Evolutionary conservation across 2,888 invertebrate genomes (phyloP).

Genomic region (Melanostoma scalare): DNA sequence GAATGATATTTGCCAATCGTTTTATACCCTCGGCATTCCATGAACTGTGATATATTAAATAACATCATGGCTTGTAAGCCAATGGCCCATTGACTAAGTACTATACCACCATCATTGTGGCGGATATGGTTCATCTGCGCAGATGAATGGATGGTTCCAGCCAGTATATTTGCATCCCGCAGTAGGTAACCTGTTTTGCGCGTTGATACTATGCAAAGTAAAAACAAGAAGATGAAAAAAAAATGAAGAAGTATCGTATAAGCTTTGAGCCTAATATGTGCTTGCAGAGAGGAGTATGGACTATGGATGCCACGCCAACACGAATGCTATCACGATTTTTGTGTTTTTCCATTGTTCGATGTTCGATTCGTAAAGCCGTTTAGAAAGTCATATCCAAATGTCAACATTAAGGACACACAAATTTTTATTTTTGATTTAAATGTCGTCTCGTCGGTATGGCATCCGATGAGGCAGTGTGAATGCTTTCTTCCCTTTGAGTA

Average conservation of each 20-base stretch:
- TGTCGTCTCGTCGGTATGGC: constrained; percentile 43
- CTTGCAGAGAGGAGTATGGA: not conserved
- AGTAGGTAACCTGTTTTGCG: constrained; percentile 50
- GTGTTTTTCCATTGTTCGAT: constrained; percentile 65
- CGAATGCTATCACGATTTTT: constrained; percentile 64
- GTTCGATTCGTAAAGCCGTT: constrained; percentile 30
- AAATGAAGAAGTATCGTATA: constrained; percentile 58
- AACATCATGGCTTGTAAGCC: constrained; percentile 38
- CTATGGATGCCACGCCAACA: constrained; percentile 65
- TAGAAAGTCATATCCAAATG: constrained; percentile 70
- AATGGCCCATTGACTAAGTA: constrained; percentile 55
- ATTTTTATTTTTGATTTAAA: constrained; percentile 48
- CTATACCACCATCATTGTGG: constrained; percentile 30
- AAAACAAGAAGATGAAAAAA: constrained; percentile 26
- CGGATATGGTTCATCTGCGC: constrained; percentile 63
- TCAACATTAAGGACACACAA: constrained; percentile 69
- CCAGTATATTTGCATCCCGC: constrained; percentile 18
- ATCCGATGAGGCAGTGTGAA: not conserved
- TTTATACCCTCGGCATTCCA: constrained; percentile 62
- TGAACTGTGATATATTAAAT: constrained; percentile 73
- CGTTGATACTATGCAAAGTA: not conserved
- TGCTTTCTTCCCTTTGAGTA: not conserved
- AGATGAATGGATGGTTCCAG: constrained; percentile 39
- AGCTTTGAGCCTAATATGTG: constrained; percentile 42
- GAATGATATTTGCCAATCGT: constrained; percentile 60